These are phyloP conservation scores for Myotis findleyi DNA, from an alignment of 2,797 vertebrate genomes.

Conservation along the genomic window DNA sequence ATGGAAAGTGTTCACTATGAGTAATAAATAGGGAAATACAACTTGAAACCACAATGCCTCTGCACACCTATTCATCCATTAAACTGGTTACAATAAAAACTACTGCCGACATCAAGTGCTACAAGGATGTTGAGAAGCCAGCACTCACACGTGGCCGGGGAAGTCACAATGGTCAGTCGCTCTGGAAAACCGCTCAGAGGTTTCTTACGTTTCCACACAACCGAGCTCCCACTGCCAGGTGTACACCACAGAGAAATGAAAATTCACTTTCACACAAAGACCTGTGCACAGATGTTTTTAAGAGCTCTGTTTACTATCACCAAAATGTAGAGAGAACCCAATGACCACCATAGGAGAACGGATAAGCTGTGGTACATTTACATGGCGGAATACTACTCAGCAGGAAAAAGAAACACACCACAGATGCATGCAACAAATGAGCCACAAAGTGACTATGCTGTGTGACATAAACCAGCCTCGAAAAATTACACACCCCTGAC, in stretches of 20 bases:
- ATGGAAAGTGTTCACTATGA: neutral
- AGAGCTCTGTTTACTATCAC: neutral
- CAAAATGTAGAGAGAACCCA: neutral
- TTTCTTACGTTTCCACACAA: neutral
- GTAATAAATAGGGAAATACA: neutral
- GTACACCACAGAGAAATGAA: neutral
- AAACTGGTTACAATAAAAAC: neutral
- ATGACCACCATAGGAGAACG: neutral
- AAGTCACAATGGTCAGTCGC: neutral
- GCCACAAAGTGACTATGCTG: neutral
- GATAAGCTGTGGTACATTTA: neutral
- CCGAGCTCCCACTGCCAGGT: neutral
- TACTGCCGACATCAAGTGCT: neutral
- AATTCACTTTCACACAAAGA: neutral
- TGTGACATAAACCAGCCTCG: neutral
- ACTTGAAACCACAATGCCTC: neutral
- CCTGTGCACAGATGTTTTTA: neutral
- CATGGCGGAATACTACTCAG: neutral
- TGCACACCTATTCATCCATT: neutral
- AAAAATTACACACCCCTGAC: neutral
- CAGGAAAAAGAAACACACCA: neutral
- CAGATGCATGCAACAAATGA: neutral
- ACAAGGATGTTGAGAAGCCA: no score
- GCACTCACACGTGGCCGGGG: neutral
- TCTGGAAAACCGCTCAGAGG: neutral